Evolutionary conservation across 2,888 invertebrate species (phyloP), one percentile per base, ranked within the genome.

Genomic region (Cantharis rustica): DNA sequence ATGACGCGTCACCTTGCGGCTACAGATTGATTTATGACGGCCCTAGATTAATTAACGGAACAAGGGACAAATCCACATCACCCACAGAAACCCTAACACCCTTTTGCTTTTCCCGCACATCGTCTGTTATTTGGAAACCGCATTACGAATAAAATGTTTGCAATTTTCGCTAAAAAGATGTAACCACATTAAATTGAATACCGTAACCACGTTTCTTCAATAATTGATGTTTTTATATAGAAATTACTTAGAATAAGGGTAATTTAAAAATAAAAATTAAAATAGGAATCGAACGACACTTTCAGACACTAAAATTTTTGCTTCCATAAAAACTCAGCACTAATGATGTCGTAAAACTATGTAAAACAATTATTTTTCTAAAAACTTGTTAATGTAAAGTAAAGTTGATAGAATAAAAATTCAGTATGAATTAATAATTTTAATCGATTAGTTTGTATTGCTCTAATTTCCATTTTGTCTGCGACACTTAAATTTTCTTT

Each of bases 1-100:
- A 88, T 88, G 87, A 86, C 86, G 87, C 87, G 87, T 87, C 88
- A 88, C 87, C 88, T 88, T 88, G 88, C 86, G 87, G 86, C 85
- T 86, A 86, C 87, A 87, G 86, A 87, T 87, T 88, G 87, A 88
- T 88, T 88, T 87, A 88, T 87, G 87, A 85, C 85, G 83, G 83
- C 84, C 81, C 79, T 81, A 85, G 87, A 86, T 87, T 87, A 87
- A 87, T 87, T 87, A 87, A 86, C 86, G 85, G 84, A 84, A 84
- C 80, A 82, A 84, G 84, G 85, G 86, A 85, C 84, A 84, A 84
- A 85, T 84, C 85, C 83, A 82, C 84, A 83, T 82, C 84, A 80
- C 81, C 83, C 82, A 79, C 81, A 80, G 80, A 81, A 80, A 80
- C 81, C 80, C 82, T 69, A 78, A 71, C 80, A 75, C 71, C 76